Conservation (phyloP, 2,113 vertebrate species). For the Chiloscyllium plagiosum region DNA sequence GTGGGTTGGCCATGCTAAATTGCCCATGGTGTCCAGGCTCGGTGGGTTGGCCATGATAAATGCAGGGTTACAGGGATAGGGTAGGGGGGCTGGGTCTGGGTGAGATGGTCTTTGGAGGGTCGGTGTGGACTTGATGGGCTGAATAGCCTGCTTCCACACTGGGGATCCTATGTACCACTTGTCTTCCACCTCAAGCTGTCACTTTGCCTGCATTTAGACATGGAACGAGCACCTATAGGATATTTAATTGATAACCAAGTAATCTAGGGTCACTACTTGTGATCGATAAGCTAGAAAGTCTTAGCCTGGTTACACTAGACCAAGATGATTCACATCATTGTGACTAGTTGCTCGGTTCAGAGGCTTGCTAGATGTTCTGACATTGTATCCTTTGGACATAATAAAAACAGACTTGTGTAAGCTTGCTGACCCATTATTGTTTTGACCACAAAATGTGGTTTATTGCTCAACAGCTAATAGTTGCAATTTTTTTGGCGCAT, state of each 20-base stretch:
- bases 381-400: neutral
- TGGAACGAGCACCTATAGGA: neutral
- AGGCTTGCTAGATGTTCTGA: neutral
- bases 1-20: no score
- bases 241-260: neutral
- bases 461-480: neutral
- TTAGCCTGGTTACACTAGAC: neutral
- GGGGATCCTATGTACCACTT: no score
- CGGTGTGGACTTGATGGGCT: no score
- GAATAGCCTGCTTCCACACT: no score
- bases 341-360: neutral
- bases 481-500: neutral
- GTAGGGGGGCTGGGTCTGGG: no score
- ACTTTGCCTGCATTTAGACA: no score
- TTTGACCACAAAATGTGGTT: neutral
- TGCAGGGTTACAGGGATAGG: no score
- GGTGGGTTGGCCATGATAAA: no score
- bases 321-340: neutral
- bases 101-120: no score
- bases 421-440: neutral
- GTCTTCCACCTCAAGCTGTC: no score
- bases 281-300: neutral
- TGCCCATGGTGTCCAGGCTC: no score
- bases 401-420: neutral
- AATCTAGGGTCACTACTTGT: neutral